Percentiles rank a stretch among this genome's conserved stretches.
Evolutionary conservation across 1,140 invertebrate species (phyloP).

Genomic region (Chironomus tepperi): DNA sequence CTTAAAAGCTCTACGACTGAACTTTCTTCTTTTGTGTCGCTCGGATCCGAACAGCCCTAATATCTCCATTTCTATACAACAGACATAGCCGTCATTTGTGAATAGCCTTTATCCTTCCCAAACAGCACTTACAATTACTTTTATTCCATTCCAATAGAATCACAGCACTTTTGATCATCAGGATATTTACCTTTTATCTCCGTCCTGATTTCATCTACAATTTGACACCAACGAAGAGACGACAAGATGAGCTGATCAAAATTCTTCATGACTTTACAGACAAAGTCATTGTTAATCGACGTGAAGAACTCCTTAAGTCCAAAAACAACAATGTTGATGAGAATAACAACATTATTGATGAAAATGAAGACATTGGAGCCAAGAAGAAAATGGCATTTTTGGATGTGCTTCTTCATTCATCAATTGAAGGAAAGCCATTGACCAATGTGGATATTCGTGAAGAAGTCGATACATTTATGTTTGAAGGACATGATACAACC

Average conservation of each 20-base stretch:
- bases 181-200: background rate
- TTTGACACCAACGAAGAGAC: background rate
- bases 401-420: slow-evolving; percentile 55
- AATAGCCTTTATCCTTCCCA: too few species aligned
- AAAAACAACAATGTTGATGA: background rate
- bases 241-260: background rate
- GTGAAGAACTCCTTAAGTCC: background rate
- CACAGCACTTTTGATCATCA: background rate
- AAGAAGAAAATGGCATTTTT: slow-evolving; percentile 55
- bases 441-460: slow-evolving; percentile 54
- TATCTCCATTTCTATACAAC: too few species aligned
- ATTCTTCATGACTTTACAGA: slow-evolving; percentile 21
- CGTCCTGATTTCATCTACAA: background rate
- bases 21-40: too few species aligned
- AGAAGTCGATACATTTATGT: slow-evolving; percentile 63
- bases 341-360: background rate
- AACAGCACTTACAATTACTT: background rate
- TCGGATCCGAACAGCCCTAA: too few species aligned
- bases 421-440: slow-evolving; percentile 43
- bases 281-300: background rate
- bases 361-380: slow-evolving; percentile 31
- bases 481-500: slow-evolving; percentile 49
- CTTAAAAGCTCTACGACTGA: too few species aligned
- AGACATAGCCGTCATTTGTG: too few species aligned
- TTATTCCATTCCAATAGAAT: background rate